phyloP scores from a whole-genome alignment of 2,113 vertebrate genomes.

The Mesoclemmys tuberculata region DNA sequence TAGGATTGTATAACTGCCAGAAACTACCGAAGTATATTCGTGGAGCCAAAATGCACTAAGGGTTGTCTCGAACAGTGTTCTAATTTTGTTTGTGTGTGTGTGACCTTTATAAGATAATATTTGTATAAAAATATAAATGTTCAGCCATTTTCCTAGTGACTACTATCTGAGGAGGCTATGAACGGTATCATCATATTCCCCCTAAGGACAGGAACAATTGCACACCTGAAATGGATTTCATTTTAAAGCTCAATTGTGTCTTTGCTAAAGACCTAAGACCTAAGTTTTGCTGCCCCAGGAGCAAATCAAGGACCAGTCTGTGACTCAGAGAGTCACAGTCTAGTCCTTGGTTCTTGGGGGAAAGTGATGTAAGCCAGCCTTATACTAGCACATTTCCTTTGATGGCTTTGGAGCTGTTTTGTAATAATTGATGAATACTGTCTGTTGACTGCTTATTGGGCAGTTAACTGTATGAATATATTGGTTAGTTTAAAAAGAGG shows the following conservation, averaged over 20 bases:
- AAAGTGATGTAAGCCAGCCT: background rate
- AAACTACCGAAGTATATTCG: background rate
- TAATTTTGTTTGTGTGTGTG: background rate
- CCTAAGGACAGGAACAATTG: background rate
- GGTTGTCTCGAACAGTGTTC: background rate
- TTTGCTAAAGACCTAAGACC: background rate
- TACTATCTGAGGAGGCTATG: background rate
- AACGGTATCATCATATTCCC: background rate
- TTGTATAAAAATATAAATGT: slow-evolving; percentile 4
- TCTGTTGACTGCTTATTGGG: background rate
- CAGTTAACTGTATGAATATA: background rate
- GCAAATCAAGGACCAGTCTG: background rate
- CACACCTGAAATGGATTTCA: slow-evolving; percentile 13
- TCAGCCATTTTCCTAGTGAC: background rate
- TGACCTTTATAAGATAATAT: background rate
- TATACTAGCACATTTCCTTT: background rate
- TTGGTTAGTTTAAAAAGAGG: background rate
- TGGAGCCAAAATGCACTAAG: background rate
- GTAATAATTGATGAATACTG: background rate
- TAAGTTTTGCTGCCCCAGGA: background rate
- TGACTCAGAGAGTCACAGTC: background rate
- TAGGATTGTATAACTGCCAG: background rate
- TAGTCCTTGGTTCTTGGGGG: background rate
- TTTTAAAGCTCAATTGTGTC: slow-evolving; percentile 36
- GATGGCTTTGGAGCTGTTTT: background rate